Evolutionary conservation across 2,113 vertebrate genomes (phyloP), one percentile per base, ranked within the genome.

Genomic region (Microcebus ravelobensis): DNA sequence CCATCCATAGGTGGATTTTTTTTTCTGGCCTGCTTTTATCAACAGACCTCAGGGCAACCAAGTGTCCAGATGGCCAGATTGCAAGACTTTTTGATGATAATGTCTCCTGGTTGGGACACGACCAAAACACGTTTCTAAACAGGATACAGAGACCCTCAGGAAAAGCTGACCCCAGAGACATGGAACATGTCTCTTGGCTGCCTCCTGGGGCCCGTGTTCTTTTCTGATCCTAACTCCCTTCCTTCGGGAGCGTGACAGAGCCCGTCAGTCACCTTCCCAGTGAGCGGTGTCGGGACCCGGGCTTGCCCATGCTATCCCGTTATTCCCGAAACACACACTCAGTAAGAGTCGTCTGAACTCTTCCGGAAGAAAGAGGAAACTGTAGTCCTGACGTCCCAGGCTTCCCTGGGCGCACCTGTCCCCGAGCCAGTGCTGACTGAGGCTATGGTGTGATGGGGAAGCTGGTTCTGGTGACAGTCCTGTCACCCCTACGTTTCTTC

Each of bases 371-470:
- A 34, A 89, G 82, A 81, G 52, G 52, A 74, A 65, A 55, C 21
- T 18, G 68, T 0, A 0, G 36, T 70, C 12, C 65, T 15, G 59
- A 45, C 6, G 27, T 63, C 4, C 55, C 70, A 5, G 42, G 52
- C 25, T 70, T 65, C 65, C 83, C 63, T 20, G 25, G 50, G 39
- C 90, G 45, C 42, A 34, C 82, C 65, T 73, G 93, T 96, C 91
- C 93, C 97, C 65, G 70, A 97, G 81, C 89, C 94, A 97, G 90
- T 79, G 85, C 88, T 97, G 96, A 95, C 59, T 73, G 50, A 55
- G 96, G 13, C n/a, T 6, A 18, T 17, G 67, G 93, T 18, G 74
- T 63, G 59, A 34, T 63, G 4, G 61, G 96, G n/a, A 45, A 39
- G 63, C 23, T 52, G 91, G 89, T 94, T 96, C 95, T 71, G 61